Base-by-base conservation (phyloP, 2,113 vertebrate species). In the Tinamus guttatus region DNA sequence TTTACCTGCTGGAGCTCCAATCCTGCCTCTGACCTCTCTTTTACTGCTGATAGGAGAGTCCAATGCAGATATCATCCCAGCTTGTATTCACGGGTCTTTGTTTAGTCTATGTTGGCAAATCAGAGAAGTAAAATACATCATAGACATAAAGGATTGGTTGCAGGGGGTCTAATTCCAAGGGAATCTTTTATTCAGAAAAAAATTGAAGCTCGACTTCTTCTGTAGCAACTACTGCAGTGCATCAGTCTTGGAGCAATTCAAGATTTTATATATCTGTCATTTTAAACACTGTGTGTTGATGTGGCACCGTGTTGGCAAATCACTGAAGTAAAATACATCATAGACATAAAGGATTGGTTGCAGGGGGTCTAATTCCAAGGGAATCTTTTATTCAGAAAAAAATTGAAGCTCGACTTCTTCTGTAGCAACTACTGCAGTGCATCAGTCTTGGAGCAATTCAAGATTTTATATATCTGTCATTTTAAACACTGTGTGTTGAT, bases 11-110 rank as follows among this genome's bases (percentile, higher is more conserved):
- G 3, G 27, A 59, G 12, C 24, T 64, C 81, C 11, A 60, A 27
- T 5, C 4, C 4, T 27, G 15, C 15, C 32, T 45, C 24, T 2
- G 56, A 41, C 11, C n/a, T 25, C 17, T 76, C 8, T 68, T 60
- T 24, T 86, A 34, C 36, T 81, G 63, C 32, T 62, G 1, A 65
- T 67, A 6, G 3, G 20, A 38, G 38, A 40, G 10, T 1, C 16
- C 56, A 24, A 0, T 10, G 59, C 24, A 27, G 65, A 0, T 16
- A 5, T 0, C 5, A 8, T 38, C 56, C 51, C 56, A 5, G 18
- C 8, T 54, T 22, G 0, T 8, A 8, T 11, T 13, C n/a, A 32
- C 8, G 14, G 28, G 5, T 40, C 30, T 43, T 41, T 58, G 75
- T 36, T 69, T 87, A 28, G 18, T 47, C 32, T 8, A 15, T 5